A percentile compares a stretch with the other conserved stretches of the same genome.
Conservation (phyloP, 2,113 vertebrate genomes). For the Pseudopodoces humilis region DNA sequence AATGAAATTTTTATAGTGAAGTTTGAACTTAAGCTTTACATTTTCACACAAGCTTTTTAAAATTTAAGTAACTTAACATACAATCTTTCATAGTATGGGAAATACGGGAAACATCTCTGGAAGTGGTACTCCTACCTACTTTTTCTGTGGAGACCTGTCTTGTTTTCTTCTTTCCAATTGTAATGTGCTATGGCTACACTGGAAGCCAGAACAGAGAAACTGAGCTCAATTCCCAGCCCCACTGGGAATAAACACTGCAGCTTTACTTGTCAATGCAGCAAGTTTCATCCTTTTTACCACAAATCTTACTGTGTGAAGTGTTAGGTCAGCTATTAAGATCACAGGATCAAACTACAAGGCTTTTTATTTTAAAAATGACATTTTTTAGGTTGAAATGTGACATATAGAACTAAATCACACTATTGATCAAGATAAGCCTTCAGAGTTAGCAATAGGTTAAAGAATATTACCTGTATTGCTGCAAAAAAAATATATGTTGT, state of each 20-base stretch:
- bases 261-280: not conserved
- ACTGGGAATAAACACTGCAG: not conserved
- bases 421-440: not conserved
- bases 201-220: not conserved
- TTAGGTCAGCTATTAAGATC: not conserved
- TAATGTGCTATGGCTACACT: not conserved
- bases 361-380: not conserved
- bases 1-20: not conserved
- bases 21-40: not conserved
- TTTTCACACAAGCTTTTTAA: not conserved
- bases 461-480: not conserved
- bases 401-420: not conserved
- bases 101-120: not conserved
- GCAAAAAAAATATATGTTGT: not conserved
- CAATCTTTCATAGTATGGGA: not conserved
- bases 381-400: not conserved
- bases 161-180: not conserved
- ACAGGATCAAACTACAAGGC: not conserved
- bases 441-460: not conserved
- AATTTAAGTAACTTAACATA: not conserved
- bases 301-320: not conserved
- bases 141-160: not conserved
- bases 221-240: not conserved
- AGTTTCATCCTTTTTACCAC: not conserved
- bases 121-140: not conserved